A percentile compares a stretch with the other conserved stretches of the same genome.
phyloP scores from a whole-genome alignment of 2,113 vertebrate genomes.

The Labrus mixtus region DNA sequence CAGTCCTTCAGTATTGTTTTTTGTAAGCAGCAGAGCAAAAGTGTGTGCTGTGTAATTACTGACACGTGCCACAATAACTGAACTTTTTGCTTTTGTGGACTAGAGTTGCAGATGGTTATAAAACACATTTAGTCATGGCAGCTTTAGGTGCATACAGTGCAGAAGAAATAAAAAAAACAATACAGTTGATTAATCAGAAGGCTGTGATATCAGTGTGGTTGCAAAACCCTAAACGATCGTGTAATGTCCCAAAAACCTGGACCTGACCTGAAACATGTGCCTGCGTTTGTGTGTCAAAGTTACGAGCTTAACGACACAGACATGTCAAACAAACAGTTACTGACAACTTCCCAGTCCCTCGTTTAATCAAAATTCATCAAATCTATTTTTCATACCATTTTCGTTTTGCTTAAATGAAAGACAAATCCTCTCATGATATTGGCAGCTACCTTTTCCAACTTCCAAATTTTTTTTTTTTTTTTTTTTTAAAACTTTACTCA shows the following conservation, averaged over 20 bases:
- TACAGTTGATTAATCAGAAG: background rate
- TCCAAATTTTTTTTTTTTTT: no score
- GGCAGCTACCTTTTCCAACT: slow-evolving; percentile 1
- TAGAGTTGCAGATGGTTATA: background rate
- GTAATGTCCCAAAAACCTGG: background rate
- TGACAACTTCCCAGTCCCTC: background rate
- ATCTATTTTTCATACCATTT: slow-evolving; percentile 6
- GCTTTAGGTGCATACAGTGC: background rate
- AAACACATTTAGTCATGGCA: background rate
- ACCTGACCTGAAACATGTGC: background rate
- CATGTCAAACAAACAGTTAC: background rate
- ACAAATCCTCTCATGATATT: slow-evolving; percentile 8
- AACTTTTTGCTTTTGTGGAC: background rate
- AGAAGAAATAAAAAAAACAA: background rate
- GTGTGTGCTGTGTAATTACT: background rate
- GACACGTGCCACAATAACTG: background rate
- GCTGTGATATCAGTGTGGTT: background rate
- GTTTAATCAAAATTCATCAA: background rate
- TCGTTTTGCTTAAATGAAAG: slow-evolving; percentile 1
- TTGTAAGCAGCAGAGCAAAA: background rate
- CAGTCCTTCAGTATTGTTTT: background rate
- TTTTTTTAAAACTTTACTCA: no score
- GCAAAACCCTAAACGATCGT: background rate
- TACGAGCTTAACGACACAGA: no score
- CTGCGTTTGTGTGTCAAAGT: background rate